These are phyloP conservation scores for Tokudaia muenninki DNA, from an alignment of 2,797 vertebrate species.

Conservation along the genomic window DNA sequence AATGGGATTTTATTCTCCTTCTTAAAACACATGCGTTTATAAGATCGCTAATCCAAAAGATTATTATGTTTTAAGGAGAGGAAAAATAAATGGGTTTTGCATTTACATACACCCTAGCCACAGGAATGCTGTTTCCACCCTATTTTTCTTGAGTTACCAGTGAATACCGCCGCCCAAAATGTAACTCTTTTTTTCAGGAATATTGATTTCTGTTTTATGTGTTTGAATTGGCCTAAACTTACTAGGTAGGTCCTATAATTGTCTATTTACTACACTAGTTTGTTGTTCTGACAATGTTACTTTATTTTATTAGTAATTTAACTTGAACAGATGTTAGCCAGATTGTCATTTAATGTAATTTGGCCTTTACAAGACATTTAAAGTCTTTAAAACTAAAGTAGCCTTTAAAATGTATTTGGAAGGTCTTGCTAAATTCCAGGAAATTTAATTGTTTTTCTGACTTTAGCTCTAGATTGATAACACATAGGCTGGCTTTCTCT, in stretches of 20 bases:
- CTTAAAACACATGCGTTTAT: conserved; percentile 57
- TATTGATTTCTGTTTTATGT: conserved; percentile 81
- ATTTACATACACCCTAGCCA: conserved; percentile 86
- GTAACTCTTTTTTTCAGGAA: conserved; percentile 80
- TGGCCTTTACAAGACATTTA: conserved; percentile 59
- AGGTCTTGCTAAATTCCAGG: conserved; percentile 55
- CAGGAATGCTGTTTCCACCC: conserved; percentile 85
- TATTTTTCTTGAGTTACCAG: conserved; percentile 80
- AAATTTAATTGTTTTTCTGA: conserved; percentile 58
- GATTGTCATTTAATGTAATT: conserved; percentile 53
- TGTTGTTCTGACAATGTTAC: conserved; percentile 75
- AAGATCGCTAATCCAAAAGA: conserved; percentile 58
- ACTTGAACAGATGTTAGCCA: conserved; percentile 15
- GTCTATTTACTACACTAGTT: conserved; percentile 72
- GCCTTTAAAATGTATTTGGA: conserved; percentile 44
- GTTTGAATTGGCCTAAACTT: conserved; percentile 72
- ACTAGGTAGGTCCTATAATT: conserved; percentile 39
- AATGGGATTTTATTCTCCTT: conserved; percentile 20
- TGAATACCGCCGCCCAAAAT: conserved; percentile 72
- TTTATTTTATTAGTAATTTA: conserved; percentile 67
- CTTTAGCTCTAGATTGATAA: conserved; percentile 33
- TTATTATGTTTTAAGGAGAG: conserved; percentile 76
- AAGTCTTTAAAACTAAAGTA: conserved; percentile 69
- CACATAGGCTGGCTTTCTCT: neutral
- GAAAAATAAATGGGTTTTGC: conserved; percentile 83